Evolutionary conservation across 1,140 invertebrate genomes (phyloP), one percentile per base, ranked within the genome.

Genomic region (Linepithema humile): DNA sequence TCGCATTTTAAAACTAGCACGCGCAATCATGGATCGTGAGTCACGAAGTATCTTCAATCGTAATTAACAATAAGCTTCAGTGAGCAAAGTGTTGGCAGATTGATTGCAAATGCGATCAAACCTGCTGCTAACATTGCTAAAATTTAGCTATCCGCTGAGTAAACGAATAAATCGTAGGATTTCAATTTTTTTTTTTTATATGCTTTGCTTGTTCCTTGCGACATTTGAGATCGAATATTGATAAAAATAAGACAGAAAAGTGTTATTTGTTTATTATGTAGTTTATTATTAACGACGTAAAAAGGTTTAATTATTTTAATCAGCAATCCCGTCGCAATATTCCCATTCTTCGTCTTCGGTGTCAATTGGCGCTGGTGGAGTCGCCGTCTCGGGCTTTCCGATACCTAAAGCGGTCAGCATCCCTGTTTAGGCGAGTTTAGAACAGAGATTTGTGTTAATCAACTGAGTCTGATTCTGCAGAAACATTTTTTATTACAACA

Each of bases 341-440:
- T 77, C 73, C 59, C 73, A 64, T 3, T 64, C 59, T 4, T 77
- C 73, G 23, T 77, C 72, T 29, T 73, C 7, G 70, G 38, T 77
- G 32, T 10, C 50, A 65, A n/a, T 65, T 15, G 29, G 0, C 32
- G 1, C 2, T 26, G 12, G 17, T 20, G 12, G 17, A 10, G 3
- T 20, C 10, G 26, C 20, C n/a, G 17, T 48, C 4, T 15, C n/a
- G 17, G 38, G 6, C 45, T 77, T 77, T 35, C 29, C 20, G 17
- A 74, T 60, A 5, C 53, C 55, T n/a, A 60, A 26, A 29, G 17
- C 15, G 23, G 35, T 60, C 29, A 77, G 43, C 43, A 77, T 65
- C 23, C 59, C 73, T 77, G 43, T 12, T 15, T 2, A n/a, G 10
- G 10, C 17, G 55, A 40, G 23, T 60, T 74, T 43, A 29, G 35